These are phyloP conservation scores for Malurus melanocephalus DNA, from an alignment of 2,113 vertebrate species.

Conservation along the genomic window DNA sequence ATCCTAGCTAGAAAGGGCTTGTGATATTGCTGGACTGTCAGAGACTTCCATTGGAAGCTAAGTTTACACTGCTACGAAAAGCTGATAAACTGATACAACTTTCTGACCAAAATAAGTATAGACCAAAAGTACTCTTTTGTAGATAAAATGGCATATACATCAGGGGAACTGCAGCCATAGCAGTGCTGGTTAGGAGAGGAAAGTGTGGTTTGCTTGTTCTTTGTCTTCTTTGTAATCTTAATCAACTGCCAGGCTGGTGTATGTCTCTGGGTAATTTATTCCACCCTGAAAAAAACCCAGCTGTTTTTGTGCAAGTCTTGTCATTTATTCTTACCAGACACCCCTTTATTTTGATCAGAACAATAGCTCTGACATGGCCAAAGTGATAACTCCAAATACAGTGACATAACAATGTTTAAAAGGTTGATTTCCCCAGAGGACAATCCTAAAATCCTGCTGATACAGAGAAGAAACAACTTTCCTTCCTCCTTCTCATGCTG, in stretches of 20 bases:
- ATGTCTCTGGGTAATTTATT: conserved; percentile 9
- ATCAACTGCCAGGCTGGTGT: neutral
- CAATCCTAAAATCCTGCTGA: neutral
- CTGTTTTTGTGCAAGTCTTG: neutral
- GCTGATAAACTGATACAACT: conserved; percentile 38
- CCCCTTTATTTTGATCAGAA: neutral
- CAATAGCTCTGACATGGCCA: neutral
- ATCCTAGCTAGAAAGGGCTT: neutral
- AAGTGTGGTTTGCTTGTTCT: conserved; percentile 15
- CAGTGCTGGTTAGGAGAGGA: neutral
- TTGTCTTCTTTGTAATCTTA: neutral
- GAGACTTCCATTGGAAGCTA: conserved; percentile 13
- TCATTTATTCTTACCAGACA: neutral
- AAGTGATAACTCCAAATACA: neutral
- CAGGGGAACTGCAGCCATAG: neutral
- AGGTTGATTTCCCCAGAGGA: neutral
- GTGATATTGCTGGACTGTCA: conserved; percentile 10
- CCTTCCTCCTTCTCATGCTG: neutral
- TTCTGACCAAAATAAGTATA: conserved; percentile 18
- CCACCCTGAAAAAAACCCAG: neutral
- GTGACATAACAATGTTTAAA: neutral
- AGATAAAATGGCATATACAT: neutral
- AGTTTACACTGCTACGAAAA: conserved; percentile 22
- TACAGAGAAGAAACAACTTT: neutral
- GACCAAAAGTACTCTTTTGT: conserved; percentile 1